These are phyloP conservation scores for Reinhardtius hippoglossoides DNA, from an alignment of 2,113 vertebrate species.

Conservation along the genomic window DNA sequence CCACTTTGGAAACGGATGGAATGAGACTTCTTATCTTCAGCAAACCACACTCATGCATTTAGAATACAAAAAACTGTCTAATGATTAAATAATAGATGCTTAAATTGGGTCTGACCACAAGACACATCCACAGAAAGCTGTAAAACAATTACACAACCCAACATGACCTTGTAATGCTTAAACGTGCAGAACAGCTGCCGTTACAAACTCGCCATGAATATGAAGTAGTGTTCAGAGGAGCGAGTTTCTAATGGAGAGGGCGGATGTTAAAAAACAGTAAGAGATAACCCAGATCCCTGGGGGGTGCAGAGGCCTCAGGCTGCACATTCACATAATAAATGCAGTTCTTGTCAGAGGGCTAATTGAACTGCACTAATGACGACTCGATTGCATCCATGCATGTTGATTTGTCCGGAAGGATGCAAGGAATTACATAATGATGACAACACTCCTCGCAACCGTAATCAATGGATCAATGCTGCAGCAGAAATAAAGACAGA, in stretches of 20 bases:
- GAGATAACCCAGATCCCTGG: conserved; percentile 2
- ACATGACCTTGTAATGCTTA: not conserved
- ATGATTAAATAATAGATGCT: no score
- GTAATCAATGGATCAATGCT: not conserved
- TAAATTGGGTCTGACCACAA: no score
- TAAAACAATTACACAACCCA: no score
- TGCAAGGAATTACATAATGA: not conserved
- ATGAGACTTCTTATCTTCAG: no score
- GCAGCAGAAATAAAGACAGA: not conserved
- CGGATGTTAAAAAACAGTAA: not conserved
- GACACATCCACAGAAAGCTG: no score
- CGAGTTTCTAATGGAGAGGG: not conserved
- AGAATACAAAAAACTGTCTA: no score
- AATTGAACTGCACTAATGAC: conserved; percentile 15
- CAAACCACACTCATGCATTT: no score
- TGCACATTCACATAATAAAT: conserved; percentile 1
- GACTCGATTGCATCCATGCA: not conserved
- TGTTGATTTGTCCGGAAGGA: conserved; percentile 14
- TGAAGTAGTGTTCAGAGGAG: not conserved
- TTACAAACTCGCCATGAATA: not conserved
- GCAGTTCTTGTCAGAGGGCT: not conserved
- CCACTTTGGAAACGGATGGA: not conserved
- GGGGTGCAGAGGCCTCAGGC: conserved; percentile 4
- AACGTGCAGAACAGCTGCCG: not conserved
- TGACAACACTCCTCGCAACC: not conserved